phyloP scores from a whole-genome alignment of 2,888 invertebrate genomes.

The Auanema freiburgensis region DNA sequence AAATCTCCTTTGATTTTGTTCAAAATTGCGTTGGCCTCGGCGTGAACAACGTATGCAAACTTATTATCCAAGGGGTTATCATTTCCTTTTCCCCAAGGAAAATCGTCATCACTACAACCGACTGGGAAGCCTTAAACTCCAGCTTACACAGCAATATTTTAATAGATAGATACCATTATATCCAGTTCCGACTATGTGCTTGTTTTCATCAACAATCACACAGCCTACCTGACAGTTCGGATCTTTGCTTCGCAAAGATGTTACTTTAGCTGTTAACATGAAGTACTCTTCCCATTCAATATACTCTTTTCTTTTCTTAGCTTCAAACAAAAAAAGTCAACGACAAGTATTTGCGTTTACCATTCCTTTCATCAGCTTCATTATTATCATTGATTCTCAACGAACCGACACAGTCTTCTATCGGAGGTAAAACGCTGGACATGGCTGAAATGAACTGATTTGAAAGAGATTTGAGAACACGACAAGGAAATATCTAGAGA shows the following conservation, averaged over 20 bases:
- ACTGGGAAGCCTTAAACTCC: slow-evolving; percentile 73
- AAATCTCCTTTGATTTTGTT: slow-evolving; percentile 77
- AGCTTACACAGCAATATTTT: neutral
- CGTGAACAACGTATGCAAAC: slow-evolving; percentile 79
- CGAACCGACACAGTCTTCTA: no score
- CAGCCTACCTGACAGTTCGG: slow-evolving; percentile 73
- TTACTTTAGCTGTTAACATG: slow-evolving; percentile 27
- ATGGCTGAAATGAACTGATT: no score
- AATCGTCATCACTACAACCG: slow-evolving; percentile 83
- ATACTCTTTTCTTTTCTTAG: slow-evolving; percentile 16
- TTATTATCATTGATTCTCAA: no score
- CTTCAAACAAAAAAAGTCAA: slow-evolving; percentile 6
- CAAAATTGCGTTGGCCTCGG: slow-evolving; percentile 92
- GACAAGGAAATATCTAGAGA: no score
- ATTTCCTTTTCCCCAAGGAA: slow-evolving; percentile 80
- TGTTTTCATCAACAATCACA: slow-evolving; percentile 84
- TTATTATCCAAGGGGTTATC: slow-evolving; percentile 64
- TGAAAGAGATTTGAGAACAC: no score
- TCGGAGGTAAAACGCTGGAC: no score
- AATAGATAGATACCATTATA: slow-evolving; percentile 77
- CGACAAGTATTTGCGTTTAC: no score
- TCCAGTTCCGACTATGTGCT: slow-evolving; percentile 87
- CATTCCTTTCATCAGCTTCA: no score
- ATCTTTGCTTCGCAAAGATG: slow-evolving; percentile 41
- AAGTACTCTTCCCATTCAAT: slow-evolving; percentile 24